Evolutionary conservation across 2,797 vertebrate genomes (phyloP).

Genomic region (Margarornis squamiger): DNA sequence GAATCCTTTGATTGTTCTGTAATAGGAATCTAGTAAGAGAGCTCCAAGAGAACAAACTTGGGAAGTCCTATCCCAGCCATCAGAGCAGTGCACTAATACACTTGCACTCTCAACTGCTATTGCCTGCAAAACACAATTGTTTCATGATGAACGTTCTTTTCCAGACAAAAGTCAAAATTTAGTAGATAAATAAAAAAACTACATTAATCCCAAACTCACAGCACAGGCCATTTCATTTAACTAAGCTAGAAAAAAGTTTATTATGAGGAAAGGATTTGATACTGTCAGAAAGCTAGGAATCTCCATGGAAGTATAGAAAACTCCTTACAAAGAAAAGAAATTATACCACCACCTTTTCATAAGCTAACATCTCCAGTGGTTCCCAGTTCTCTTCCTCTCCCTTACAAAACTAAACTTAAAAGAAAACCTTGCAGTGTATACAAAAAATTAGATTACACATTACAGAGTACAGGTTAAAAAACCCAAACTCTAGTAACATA

Average conservation of each 20-base stretch:
- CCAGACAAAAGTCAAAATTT: not conserved
- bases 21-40: conserved; percentile 93
- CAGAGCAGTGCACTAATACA: conserved; percentile 95
- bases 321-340: not conserved
- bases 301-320: not conserved
- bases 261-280: not conserved
- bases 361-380: not conserved
- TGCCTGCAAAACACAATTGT: conserved; percentile 78
- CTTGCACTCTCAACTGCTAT: conserved; percentile 90
- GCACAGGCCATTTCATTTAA: not conserved
- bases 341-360: not conserved
- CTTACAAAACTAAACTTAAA: not conserved
- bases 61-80: conserved; percentile 97
- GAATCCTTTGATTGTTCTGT: conserved; percentile 95
- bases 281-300: not conserved
- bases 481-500: rapidly evolving
- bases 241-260: not conserved
- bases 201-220: not conserved
- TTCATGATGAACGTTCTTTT: not conserved
- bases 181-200: not conserved
- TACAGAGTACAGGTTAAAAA: not conserved
- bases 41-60: conserved; percentile 94
- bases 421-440: not conserved
- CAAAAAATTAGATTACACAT: not conserved
- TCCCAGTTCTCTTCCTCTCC: not conserved